These are phyloP conservation scores for Agrochola circellaris DNA, from an alignment of 2,888 invertebrate species.

Conservation along the genomic window DNA sequence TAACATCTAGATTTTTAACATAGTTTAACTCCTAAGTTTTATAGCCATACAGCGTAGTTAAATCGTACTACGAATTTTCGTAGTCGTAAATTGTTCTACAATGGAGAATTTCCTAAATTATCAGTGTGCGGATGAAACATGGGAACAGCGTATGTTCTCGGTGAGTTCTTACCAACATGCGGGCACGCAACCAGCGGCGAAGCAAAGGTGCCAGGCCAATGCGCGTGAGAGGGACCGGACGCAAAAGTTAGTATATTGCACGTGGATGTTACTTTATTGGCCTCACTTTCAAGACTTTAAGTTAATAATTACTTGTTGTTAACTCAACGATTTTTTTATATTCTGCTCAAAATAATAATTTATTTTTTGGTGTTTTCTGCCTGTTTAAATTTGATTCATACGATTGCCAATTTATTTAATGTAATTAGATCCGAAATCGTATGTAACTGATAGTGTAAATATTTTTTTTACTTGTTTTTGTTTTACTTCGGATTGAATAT, in stretches of 20 bases:
- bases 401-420: no score
- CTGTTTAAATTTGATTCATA: no score
- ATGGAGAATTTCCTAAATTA: constrained; percentile 84
- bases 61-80: not conserved
- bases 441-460: no score
- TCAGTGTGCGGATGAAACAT: constrained; percentile 79
- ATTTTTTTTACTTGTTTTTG: no score
- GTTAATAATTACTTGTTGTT: not conserved
- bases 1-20: not conserved
- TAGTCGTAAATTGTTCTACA: not conserved
- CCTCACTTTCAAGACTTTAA: constrained; percentile 37
- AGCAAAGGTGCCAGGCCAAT: constrained; percentile 94
- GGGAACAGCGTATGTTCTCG: constrained; percentile 80
- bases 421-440: no score
- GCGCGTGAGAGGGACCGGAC: constrained; percentile 95
- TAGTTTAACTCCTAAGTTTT: not conserved
- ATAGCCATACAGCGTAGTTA: not conserved
- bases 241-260: constrained; percentile 92
- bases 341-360: no score
- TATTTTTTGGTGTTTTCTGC: no score
- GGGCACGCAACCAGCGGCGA: constrained; percentile 82
- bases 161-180: constrained; percentile 74
- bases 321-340: no score
- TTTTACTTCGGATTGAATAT: not conserved
- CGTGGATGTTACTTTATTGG: constrained; percentile 31